Evolutionary conservation across 2,113 vertebrate genomes (phyloP), one percentile per base, ranked within the genome.

Genomic region (Toxostoma redivivum): DNA sequence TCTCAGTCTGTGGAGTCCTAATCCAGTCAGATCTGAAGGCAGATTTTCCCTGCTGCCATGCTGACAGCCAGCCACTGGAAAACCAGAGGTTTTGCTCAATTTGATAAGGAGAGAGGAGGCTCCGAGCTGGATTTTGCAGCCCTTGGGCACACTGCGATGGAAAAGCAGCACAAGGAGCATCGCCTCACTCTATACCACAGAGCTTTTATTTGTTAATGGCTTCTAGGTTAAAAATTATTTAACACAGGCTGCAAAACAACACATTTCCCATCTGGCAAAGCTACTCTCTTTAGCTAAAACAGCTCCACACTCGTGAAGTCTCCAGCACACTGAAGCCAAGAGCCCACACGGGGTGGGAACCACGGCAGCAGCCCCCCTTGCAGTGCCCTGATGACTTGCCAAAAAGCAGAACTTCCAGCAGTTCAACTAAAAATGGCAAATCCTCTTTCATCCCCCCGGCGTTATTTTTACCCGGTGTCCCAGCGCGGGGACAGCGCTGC

Each of bases 321-420:
- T 30, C 25, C 61, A 12, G 8, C 54, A 8, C 2, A 2, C 33
- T 0, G 3, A 50, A 74, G 71, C 70, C 74, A 44, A 38, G 40
- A 64, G 30, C 82, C 44, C 5, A 2, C 10, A 1, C 42, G 0
- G 1, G 57, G 50, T 50, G 53, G 54, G 40, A 31, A 6, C 21
- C 81, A 66, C 2, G 0, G 81, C 80, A 67, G 21, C 54, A 61
- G 4, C 72, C 38, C 48, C 44, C 64, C 16, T 54, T 1, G 37
- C 54, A 13, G 28, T 5, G 56, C 93, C 72, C 83, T 40, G 82
- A 72, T 2, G 5, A 27, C 19, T 47, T 6, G 42, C 54, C 94
- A 74, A 45, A 85, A 93, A 94, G 86, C 90, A 90, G 92, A 95
- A 92, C 79, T 94, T 72, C 37, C 85, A 93, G 81, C 79, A 50